These are phyloP conservation scores for Molorchus minor DNA, from an alignment of 2,888 invertebrate genomes.

Conservation along the genomic window DNA sequence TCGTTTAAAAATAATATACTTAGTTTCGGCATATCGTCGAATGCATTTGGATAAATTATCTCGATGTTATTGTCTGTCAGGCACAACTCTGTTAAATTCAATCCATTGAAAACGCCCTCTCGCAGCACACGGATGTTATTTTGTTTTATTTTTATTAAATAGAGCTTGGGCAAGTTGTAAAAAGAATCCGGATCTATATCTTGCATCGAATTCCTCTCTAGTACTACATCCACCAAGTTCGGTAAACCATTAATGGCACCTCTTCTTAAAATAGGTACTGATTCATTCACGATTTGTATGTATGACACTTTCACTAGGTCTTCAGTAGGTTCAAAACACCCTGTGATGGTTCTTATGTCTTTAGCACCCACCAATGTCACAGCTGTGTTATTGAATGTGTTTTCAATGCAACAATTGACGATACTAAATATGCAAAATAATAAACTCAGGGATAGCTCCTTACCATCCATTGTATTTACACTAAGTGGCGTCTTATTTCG, in stretches of 20 bases:
- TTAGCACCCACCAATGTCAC: conserved; percentile 54
- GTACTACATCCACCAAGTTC: conserved; percentile 48
- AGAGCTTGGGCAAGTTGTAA: conserved; percentile 44
- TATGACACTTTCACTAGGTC: conserved; percentile 51
- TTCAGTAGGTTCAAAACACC: conserved; percentile 52
- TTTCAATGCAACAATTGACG: conserved; percentile 38
- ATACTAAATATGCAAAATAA: neutral
- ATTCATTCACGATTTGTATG: conserved; percentile 54
- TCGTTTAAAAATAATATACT: conserved; percentile 46
- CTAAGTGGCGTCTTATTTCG: neutral
- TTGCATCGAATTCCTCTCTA: conserved; percentile 44
- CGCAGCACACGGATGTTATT: conserved; percentile 45
- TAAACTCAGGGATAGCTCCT: neutral
- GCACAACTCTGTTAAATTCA: conserved; percentile 45
- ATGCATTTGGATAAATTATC: conserved; percentile 46
- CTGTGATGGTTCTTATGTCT: conserved; percentile 50
- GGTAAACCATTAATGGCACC: conserved; percentile 52
- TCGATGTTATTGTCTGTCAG: conserved; percentile 49
- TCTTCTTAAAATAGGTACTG: conserved; percentile 51
- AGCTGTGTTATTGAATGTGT: conserved; percentile 51
- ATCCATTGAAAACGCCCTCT: conserved; percentile 48
- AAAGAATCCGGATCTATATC: conserved; percentile 50
- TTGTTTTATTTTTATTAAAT: conserved; percentile 44
- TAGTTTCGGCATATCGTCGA: conserved; percentile 50
- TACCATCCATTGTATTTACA: conserved; percentile 11